Conservation (phyloP, 37 sponge, comb jelly and placozoan species). For the Spongia lamella region DNA sequence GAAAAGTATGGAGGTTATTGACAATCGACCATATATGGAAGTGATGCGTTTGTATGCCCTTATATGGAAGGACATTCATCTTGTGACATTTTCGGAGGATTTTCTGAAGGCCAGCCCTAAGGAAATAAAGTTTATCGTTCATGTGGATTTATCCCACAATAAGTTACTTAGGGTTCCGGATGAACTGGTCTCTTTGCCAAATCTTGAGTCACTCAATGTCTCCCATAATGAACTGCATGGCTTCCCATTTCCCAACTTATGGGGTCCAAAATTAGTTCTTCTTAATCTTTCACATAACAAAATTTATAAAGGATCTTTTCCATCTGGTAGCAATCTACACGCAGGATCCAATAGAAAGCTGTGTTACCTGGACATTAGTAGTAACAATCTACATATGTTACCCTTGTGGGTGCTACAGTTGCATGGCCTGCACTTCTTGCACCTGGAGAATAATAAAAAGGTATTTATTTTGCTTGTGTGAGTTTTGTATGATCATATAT, state of each 20-base stretch:
- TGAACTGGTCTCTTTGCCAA: slow-evolving; percentile 40
- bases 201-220: slow-evolving; percentile 46
- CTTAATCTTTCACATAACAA: slow-evolving; percentile 4
- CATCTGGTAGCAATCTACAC: neutral
- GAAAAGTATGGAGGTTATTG: slow-evolving; percentile 32
- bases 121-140: slow-evolving; percentile 4
- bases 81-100: slow-evolving; percentile 10
- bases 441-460: slow-evolving; percentile 45
- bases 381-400: slow-evolving; percentile 24
- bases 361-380: slow-evolving; percentile 67
- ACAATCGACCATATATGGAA: slow-evolving; percentile 34
- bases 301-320: neutral
- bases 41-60: slow-evolving; percentile 36
- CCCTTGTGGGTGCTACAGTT: slow-evolving; percentile 37
- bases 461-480: slow-evolving; percentile 3
- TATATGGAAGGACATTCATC: slow-evolving; percentile 55
- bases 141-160: slow-evolving; percentile 67
- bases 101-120: slow-evolving; percentile 14
- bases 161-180: slow-evolving; percentile 31
- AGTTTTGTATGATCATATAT: neutral
- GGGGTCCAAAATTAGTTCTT: slow-evolving; percentile 12
- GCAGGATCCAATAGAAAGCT: neutral
- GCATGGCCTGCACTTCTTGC: slow-evolving; percentile 19
- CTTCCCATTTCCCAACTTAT: slow-evolving; percentile 16
- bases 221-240: slow-evolving; percentile 50